Conservation (phyloP, 2,888 invertebrate species). For the Acanthosepion pharaonis region DNA sequence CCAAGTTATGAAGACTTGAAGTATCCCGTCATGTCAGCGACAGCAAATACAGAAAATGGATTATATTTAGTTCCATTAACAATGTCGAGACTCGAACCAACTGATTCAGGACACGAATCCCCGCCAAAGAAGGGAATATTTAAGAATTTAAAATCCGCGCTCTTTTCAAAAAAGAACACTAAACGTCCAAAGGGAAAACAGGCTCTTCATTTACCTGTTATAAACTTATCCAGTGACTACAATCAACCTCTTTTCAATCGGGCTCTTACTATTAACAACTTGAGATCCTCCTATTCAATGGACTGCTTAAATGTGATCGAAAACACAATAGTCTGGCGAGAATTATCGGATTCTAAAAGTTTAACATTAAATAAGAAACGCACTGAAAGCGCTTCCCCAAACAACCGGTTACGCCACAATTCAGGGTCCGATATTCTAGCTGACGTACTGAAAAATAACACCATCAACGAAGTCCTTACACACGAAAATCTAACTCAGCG, state of each 20-base stretch:
- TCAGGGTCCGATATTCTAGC: neutral
- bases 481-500: neutral
- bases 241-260: neutral
- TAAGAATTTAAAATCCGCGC: neutral
- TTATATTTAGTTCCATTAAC: neutral
- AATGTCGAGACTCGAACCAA: neutral
- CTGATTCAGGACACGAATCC: neutral
- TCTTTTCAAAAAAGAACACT: neutral
- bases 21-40: neutral
- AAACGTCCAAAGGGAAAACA: neutral
- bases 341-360: neutral
- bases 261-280: neutral
- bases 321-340: neutral
- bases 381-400: neutral
- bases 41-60: neutral
- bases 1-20: neutral
- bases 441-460: neutral
- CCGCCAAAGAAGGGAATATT: neutral
- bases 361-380: neutral
- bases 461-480: neutral
- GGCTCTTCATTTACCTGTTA: neutral
- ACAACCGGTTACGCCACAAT: neutral
- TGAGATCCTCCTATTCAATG: neutral
- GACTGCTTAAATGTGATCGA: neutral
- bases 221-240: neutral